Conservation (phyloP, 2,113 vertebrate species). For the Panthera leo region DNA sequence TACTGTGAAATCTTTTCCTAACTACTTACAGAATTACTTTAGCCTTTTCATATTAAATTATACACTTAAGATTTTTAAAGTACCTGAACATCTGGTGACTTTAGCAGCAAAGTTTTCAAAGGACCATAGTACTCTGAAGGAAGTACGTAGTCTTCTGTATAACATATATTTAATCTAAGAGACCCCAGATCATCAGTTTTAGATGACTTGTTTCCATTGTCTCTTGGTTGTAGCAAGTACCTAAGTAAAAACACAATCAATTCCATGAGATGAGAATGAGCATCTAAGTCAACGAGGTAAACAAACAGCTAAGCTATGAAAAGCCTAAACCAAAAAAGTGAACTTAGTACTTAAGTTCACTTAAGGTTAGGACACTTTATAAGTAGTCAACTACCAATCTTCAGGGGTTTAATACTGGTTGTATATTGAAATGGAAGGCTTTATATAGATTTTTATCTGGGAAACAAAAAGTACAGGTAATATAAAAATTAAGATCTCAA, state of each 20-base stretch:
- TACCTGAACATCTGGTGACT: slow-evolving; percentile 96
- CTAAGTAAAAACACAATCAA: slow-evolving; percentile 81
- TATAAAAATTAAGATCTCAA: slow-evolving; percentile 41
- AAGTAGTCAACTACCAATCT: not conserved
- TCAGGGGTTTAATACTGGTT: not conserved
- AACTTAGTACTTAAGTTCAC: not conserved
- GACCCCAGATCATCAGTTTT: slow-evolving; percentile 96
- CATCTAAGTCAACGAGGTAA: not conserved
- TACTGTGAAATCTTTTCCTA: slow-evolving; percentile 26
- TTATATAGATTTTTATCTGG: not conserved
- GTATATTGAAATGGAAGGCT: not conserved
- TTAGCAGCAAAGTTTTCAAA: slow-evolving; percentile 95
- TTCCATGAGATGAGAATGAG: not conserved
- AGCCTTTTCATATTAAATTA: slow-evolving; percentile 15
- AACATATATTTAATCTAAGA: slow-evolving; percentile 94
- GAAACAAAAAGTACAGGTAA: not conserved
- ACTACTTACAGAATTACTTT: slow-evolving; percentile 38
- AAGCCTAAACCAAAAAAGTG: not conserved
- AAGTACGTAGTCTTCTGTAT: slow-evolving; percentile 97
- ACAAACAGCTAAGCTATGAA: not conserved
- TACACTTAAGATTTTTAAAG: not conserved
- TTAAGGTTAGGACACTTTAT: slow-evolving; percentile 2
- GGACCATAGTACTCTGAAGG: slow-evolving; percentile 91
- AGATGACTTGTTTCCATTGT: slow-evolving; percentile 94
- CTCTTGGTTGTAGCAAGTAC: slow-evolving; percentile 97